A percentile compares a stretch with the other conserved stretches of the same genome.
Conservation (phyloP, 2,797 vertebrate species). For the Glyptemys insculpta region DNA sequence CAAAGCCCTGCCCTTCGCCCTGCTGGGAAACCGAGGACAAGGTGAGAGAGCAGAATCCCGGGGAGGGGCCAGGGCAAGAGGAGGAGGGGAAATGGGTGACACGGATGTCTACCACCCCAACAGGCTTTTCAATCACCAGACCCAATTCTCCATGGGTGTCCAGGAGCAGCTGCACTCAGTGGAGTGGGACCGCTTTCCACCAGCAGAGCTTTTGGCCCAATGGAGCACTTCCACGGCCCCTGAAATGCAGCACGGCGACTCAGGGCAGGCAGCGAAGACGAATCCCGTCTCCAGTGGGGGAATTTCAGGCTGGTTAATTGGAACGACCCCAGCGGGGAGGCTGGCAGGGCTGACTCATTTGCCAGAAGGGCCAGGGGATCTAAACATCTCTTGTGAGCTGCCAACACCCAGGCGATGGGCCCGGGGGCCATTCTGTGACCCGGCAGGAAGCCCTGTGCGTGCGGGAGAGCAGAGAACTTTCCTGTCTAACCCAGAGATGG, state of each 20-base stretch:
- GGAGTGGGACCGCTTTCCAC: not conserved
- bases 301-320: not conserved
- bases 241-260: not conserved
- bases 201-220: not conserved
- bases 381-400: not conserved
- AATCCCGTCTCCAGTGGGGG: not conserved
- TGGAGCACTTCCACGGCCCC: not conserved
- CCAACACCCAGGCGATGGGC: not conserved
- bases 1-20: constrained; percentile 51
- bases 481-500: not conserved
- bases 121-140: not conserved
- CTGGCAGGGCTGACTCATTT: not conserved
- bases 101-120: too few relatives aligned
- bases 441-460: not conserved
- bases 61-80: not conserved
- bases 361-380: not conserved
- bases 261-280: not conserved
- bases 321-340: not conserved
- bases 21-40: not conserved
- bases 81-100: not conserved
- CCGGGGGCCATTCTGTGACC: not conserved
- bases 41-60: not conserved
- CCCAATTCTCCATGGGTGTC: not conserved
- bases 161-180: too few relatives aligned
- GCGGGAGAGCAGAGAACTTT: not conserved